Conservation (phyloP, 64 coral and sea anemone species). For the Pocillopora verrucosa region DNA sequence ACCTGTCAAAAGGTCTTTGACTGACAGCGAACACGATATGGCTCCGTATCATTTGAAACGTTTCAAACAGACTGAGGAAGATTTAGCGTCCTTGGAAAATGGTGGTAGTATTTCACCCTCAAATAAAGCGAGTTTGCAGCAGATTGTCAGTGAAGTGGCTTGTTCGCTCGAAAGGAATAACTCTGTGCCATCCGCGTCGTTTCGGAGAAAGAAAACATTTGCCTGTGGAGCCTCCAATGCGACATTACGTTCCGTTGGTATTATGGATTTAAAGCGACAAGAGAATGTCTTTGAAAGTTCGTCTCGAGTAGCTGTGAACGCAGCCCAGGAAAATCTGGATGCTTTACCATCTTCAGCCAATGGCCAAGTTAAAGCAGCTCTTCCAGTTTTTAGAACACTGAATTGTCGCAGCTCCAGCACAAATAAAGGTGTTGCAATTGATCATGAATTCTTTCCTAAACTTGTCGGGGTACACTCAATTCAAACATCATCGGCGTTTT, state of each 20-base stretch:
- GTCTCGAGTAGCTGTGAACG: not conserved
- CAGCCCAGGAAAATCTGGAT: not conserved
- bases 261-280: not conserved
- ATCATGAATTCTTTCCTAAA: constrained; percentile 13
- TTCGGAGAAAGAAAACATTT: not conserved
- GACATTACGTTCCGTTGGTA: not conserved
- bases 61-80: not conserved
- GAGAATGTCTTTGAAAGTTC: not conserved
- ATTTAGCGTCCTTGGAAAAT: not conserved
- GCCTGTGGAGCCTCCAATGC: not conserved
- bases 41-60: not conserved
- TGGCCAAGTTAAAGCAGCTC: not conserved
- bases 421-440: not conserved
- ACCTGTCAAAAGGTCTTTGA: not conserved
- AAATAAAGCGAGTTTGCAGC: not conserved
- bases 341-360: not conserved
- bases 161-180: not conserved
- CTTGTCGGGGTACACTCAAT: not conserved
- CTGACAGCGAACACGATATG: not conserved
- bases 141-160: constrained; percentile 6
- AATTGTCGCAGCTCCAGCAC: not conserved
- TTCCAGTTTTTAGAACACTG: not conserved
- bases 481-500: not conserved
- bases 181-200: not conserved
- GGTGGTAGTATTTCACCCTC: not conserved